These are phyloP conservation scores for Limnephilus auricula DNA, from an alignment of 2,888 invertebrate genomes.

Conservation along the genomic window DNA sequence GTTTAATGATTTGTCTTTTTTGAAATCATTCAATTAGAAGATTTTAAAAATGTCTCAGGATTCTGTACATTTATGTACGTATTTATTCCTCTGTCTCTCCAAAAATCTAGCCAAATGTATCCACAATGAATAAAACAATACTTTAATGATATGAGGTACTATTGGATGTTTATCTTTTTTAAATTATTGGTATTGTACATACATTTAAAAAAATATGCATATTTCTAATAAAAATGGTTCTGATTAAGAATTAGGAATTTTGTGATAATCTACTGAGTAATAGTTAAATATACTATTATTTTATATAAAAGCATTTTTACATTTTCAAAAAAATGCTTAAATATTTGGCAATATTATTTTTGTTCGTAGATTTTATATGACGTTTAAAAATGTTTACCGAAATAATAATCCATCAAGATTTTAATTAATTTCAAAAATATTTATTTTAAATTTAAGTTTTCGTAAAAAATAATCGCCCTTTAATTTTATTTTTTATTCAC, in stretches of 20 bases:
- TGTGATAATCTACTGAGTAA: constrained; percentile 51
- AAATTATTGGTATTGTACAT: constrained; percentile 31
- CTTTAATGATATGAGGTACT: constrained; percentile 41
- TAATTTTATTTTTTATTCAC: no score
- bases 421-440: not conserved
- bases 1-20: no score
- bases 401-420: not conserved
- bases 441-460: no score
- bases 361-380: not conserved
- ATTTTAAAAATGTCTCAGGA: no score
- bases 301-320: not conserved
- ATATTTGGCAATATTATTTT: not conserved
- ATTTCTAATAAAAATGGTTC: constrained; percentile 36
- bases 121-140: constrained; percentile 32
- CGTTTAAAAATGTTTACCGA: not conserved
- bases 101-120: not conserved
- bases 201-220: constrained; percentile 45
- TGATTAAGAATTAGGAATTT: constrained; percentile 50
- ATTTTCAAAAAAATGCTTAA: not conserved
- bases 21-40: no score
- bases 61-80: not conserved
- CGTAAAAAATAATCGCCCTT: no score
- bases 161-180: constrained; percentile 49
- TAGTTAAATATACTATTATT: constrained; percentile 6
- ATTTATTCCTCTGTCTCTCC: not conserved